These are phyloP conservation scores for Alces alces DNA, from an alignment of 2,113 vertebrate species.

Conservation along the genomic window DNA sequence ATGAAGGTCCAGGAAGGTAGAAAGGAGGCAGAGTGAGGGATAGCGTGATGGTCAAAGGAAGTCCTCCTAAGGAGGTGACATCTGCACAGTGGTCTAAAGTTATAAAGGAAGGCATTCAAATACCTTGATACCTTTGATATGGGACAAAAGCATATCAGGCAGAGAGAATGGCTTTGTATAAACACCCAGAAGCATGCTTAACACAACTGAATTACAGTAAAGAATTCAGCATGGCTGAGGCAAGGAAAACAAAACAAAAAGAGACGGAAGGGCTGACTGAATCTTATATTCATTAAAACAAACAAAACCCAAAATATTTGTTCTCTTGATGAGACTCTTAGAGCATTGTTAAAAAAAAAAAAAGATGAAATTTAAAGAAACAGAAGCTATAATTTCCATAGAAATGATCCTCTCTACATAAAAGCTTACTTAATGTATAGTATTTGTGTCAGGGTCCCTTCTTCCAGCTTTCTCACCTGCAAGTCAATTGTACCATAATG, in stretches of 20 bases:
- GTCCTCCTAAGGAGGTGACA: not conserved
- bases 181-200: not conserved
- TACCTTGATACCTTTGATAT: not conserved
- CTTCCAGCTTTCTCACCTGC: not conserved
- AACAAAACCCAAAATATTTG: not conserved
- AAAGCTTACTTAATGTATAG: not conserved
- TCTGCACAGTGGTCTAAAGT: not conserved
- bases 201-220: not conserved
- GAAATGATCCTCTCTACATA: not conserved
- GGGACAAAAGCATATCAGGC: fast-evolving
- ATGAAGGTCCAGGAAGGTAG: not conserved
- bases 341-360: not conserved
- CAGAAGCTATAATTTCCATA: not conserved
- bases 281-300: not conserved
- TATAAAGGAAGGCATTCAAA: not conserved
- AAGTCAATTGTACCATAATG: not conserved
- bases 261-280: not conserved
- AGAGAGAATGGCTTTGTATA: not conserved
- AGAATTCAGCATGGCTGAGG: not conserved
- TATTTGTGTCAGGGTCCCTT: not conserved
- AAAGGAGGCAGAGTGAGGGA: not conserved
- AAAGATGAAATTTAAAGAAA: not conserved
- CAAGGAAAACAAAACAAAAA: not conserved
- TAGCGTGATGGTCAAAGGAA: not conserved
- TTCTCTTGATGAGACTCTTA: not conserved